Evolutionary conservation across 2,113 vertebrate species (phyloP).

Genomic region (Grammomys dolichurus): DNA sequence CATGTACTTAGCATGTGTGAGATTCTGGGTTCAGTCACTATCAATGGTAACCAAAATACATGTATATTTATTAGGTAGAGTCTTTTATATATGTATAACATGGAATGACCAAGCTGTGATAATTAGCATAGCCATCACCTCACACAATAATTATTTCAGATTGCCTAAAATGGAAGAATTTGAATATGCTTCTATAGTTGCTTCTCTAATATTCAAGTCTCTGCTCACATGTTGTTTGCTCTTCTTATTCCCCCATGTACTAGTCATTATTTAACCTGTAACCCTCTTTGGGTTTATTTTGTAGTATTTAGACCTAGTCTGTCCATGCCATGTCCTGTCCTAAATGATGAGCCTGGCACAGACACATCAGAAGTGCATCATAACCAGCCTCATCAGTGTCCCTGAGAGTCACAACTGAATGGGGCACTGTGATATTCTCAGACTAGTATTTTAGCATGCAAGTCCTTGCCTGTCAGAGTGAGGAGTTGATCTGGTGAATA

Average conservation of each 20-base stretch:
- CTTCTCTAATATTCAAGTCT: neutral
- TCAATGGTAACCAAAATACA: too few relatives aligned
- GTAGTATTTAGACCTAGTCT: neutral
- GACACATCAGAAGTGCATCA: neutral
- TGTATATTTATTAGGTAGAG: neutral
- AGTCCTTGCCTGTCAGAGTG: neutral
- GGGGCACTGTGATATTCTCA: neutral
- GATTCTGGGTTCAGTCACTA: neutral
- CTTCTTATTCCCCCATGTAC: neutral
- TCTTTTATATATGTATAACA: neutral
- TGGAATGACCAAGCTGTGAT: neutral
- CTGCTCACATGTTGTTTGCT: neutral
- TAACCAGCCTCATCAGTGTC: accelerated
- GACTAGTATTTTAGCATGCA: neutral
- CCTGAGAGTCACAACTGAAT: neutral
- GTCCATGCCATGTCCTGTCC: accelerated
- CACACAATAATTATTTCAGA: neutral
- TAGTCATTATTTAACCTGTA: neutral
- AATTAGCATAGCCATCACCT: neutral
- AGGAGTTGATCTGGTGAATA: neutral
- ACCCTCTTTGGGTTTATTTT: neutral
- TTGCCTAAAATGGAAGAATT: neutral
- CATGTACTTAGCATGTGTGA: neutral
- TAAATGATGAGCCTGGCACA: too few relatives aligned
- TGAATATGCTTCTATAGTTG: neutral